Evolutionary conservation across 92 coral and sea anemone genomes (phyloP).

Genomic region (Phenganax subtilis): DNA sequence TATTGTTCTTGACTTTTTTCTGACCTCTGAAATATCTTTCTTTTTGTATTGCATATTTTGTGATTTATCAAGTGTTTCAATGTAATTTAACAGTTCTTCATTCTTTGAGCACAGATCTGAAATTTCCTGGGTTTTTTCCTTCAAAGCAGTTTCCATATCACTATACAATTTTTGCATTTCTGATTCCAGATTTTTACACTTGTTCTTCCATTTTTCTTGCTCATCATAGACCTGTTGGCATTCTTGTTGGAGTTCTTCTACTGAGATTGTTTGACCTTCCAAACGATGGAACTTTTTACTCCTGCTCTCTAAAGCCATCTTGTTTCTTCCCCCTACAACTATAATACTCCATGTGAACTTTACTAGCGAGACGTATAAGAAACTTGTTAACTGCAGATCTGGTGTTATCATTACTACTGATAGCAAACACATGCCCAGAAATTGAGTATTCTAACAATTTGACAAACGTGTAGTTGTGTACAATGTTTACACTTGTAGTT

Average conservation of each 20-base stretch:
- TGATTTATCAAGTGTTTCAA: conserved; percentile 32
- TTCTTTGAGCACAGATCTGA: conserved; percentile 41
- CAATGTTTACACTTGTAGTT: not conserved
- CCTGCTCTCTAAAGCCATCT: conserved; percentile 39
- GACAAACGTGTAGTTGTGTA: not conserved
- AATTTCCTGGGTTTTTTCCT: conserved; percentile 42
- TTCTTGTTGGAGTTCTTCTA: conserved; percentile 36
- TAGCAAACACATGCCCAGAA: conserved; percentile 54
- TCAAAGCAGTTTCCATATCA: conserved; percentile 46
- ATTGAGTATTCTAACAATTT: conserved; percentile 51
- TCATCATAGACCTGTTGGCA: conserved; percentile 39
- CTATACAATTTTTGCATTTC: conserved; percentile 46
- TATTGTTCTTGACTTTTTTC: conserved; percentile 57
- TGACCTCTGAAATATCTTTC: conserved; percentile 51
- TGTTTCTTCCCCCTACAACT: conserved; percentile 13
- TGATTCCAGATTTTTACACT: conserved; percentile 38
- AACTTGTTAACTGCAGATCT: conserved; percentile 44
- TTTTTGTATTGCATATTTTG: conserved; percentile 40
- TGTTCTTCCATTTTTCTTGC: conserved; percentile 47
- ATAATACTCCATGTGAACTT: conserved; percentile 40
- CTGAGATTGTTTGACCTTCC: conserved; percentile 49
- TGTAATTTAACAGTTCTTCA: conserved; percentile 43
- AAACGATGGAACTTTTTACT: conserved; percentile 48
- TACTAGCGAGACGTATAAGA: conserved; percentile 45
- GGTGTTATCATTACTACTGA: conserved; percentile 37